Conservation (phyloP, 2,113 vertebrate genomes). For the Gallinago jamesoni region DNA sequence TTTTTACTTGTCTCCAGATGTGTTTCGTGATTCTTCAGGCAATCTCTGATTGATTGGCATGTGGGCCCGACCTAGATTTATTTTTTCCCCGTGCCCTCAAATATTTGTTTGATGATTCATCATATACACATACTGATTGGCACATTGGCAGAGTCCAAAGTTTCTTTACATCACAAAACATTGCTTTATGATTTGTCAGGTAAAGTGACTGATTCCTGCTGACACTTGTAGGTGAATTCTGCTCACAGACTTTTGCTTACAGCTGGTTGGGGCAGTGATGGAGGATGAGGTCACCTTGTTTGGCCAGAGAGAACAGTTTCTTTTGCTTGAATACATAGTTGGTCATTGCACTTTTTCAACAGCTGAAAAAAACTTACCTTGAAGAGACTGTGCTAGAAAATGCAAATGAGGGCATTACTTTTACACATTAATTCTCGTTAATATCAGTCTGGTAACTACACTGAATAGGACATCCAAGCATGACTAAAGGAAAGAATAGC, state of each 20-base stretch:
- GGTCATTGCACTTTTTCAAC: background rate
- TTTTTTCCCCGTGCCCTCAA: background rate
- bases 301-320: background rate
- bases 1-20: slow-evolving; percentile 27
- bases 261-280: background rate
- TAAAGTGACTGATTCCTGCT: slow-evolving; percentile 35
- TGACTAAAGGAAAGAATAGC: slow-evolving; percentile 3
- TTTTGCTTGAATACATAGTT: background rate
- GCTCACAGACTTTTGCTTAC: background rate
- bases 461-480: background rate
- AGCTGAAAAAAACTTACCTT: background rate
- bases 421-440: background rate
- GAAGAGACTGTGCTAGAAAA: background rate
- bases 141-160: slow-evolving; percentile 13
- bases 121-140: background rate
- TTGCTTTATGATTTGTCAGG: slow-evolving; percentile 38
- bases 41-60: slow-evolving; percentile 44
- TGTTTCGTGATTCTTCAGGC: slow-evolving; percentile 45
- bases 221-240: slow-evolving; percentile 3
- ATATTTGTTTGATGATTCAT: slow-evolving; percentile 51
- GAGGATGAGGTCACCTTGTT: background rate
- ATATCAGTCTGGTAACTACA: background rate
- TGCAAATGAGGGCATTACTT: background rate
- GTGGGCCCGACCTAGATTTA: background rate
- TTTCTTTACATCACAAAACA: slow-evolving; percentile 43